These are phyloP conservation scores for Aldabrachelys gigantea DNA, from an alignment of 2,113 vertebrate genomes.

Conservation along the genomic window DNA sequence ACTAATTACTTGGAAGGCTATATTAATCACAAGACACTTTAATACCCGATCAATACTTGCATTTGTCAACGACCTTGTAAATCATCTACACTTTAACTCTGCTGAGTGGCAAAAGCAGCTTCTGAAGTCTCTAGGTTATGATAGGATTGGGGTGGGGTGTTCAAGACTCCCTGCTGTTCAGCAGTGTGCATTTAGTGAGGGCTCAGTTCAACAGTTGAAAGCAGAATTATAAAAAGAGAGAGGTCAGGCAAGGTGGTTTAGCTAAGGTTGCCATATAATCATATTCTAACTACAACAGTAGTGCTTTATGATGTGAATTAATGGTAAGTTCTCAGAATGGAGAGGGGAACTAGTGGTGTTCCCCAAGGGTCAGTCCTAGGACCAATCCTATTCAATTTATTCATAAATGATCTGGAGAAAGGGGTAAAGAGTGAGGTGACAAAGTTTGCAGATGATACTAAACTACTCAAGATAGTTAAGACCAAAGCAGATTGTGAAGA, in stretches of 20 bases:
- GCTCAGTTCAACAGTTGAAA: too few species aligned
- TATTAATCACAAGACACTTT: conserved; percentile 80
- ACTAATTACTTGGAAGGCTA: conserved; percentile 77
- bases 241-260: background rate
- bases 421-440: too few species aligned
- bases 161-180: background rate
- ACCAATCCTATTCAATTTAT: too few species aligned
- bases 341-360: too few species aligned
- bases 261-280: background rate
- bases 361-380: too few species aligned
- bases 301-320: background rate
- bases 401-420: too few species aligned
- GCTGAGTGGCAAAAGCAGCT: conserved; percentile 13
- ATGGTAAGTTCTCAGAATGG: too few species aligned
- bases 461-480: too few species aligned
- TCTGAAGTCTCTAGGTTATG: background rate
- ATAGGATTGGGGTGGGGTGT: background rate
- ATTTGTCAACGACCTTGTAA: conserved; percentile 77
- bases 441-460: too few species aligned
- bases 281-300: background rate
- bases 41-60: conserved; percentile 78
- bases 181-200: accelerated
- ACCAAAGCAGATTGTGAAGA: too few species aligned
- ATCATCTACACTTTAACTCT: conserved; percentile 67
- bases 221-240: background rate